Percentiles rank a stretch among this genome's conserved stretches.
phyloP scores from a whole-genome alignment of 2,888 invertebrate genomes.

The Hyposoter didymator region DNA sequence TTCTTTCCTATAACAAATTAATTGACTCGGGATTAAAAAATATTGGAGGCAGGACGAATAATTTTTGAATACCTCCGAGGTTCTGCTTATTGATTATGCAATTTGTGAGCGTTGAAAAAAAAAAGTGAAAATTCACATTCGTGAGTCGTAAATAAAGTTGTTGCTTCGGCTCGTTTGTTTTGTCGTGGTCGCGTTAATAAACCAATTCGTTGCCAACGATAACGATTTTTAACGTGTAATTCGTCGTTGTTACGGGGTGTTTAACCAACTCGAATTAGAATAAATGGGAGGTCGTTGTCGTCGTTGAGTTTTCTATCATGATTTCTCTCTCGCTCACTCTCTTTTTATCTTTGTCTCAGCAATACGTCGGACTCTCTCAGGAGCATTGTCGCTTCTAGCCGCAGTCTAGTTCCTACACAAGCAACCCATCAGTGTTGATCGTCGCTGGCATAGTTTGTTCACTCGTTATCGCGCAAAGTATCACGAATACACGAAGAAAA shows the following conservation, averaged over 20 bases:
- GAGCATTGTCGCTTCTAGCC: conserved; percentile 42
- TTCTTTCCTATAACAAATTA: neutral
- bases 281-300: conserved; percentile 70
- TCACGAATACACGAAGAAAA: neutral
- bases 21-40: neutral
- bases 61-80: neutral
- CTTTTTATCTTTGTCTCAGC: conserved; percentile 1
- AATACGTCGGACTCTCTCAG: conserved; percentile 1
- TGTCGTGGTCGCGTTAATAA: conserved; percentile 41
- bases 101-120: neutral
- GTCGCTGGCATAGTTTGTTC: conserved; percentile 42
- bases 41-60: neutral
- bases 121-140: conserved; percentile 34
- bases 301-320: conserved; percentile 57
- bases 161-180: conserved; percentile 34
- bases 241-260: conserved; percentile 58
- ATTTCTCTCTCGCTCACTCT: conserved; percentile 13
- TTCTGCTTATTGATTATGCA: neutral
- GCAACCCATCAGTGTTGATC: conserved; percentile 6
- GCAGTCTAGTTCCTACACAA: conserved; percentile 15
- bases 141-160: conserved; percentile 30
- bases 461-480: conserved; percentile 1
- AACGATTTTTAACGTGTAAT: conserved; percentile 64
- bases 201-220: conserved; percentile 52
- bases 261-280: conserved; percentile 72